phyloP scores from a whole-genome alignment of 23 tunicate species.

The Clavelina lepadiformis region DNA sequence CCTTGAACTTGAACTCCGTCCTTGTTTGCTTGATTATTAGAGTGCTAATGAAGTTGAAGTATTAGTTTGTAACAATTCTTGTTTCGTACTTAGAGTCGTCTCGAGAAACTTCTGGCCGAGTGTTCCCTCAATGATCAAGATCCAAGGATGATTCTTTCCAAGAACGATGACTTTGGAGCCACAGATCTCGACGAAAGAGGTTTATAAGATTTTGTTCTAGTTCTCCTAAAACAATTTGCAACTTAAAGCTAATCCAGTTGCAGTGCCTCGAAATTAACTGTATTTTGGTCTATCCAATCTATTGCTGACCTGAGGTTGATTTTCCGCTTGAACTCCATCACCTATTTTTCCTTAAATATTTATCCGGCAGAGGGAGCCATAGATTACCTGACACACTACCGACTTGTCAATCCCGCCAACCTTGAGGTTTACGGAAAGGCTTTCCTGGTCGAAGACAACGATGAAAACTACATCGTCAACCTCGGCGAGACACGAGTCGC shows the following conservation, averaged over 20 bases:
- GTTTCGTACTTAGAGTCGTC: slow-evolving; percentile 30
- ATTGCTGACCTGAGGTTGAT: too few species aligned
- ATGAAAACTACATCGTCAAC: slow-evolving; percentile 60
- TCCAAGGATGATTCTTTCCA: slow-evolving; percentile 34
- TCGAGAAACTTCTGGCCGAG: slow-evolving; percentile 34
- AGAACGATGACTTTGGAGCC: slow-evolving; percentile 42
- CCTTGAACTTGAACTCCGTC: too few species aligned
- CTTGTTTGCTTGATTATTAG: too few species aligned
- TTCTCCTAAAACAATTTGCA: background rate
- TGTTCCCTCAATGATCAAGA: slow-evolving; percentile 54
- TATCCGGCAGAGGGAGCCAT: slow-evolving; percentile 51
- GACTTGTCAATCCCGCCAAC: slow-evolving; percentile 55
- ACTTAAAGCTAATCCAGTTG: background rate
- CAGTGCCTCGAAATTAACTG: background rate
- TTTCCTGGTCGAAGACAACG: slow-evolving; percentile 76
- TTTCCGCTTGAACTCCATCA: too few species aligned
- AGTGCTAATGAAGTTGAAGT: too few species aligned
- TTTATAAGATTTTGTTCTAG: background rate
- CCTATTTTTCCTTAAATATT: too few species aligned
- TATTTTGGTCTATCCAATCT: too few species aligned
- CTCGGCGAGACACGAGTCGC: slow-evolving; percentile 65
- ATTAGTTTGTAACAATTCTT: background rate
- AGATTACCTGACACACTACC: slow-evolving; percentile 81
- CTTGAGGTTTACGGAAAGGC: slow-evolving; percentile 82
- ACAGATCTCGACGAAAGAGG: slow-evolving; percentile 82